Base-by-base conservation (phyloP, 2,888 invertebrate genomes). In the Mylabris sibirica region DNA sequence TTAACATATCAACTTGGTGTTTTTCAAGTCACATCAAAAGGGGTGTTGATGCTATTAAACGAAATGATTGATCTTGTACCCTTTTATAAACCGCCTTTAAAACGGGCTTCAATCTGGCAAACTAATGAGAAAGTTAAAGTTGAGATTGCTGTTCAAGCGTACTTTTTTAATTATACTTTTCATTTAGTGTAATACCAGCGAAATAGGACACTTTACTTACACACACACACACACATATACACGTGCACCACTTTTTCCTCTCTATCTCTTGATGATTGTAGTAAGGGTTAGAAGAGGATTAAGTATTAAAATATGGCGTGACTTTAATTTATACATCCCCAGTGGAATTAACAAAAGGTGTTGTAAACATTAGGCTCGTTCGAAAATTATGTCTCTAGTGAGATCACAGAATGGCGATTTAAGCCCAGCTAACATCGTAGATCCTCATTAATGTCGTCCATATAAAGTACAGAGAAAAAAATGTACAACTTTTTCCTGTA, bases 71-170 rank as follows among this genome's bases (percentile, higher is more conserved):
- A 63, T 63, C 63, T 41, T 34, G 6, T 4, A 17, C 8, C 17
- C 30, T 14, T 30, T 30, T 63, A 44, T 24, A 41, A 63, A 49
- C 44, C 67, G 64, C 61, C 68, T 69, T 72, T 69, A 69, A 69
- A 68, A 72, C 30, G 0, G 69, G 66, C 41, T 41, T 34, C 9
- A n/a, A 34, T 34, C 17, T 44, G 49, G 63, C 20, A 49, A 63
- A 63, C 63, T 63, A 63, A 63, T 63, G 63, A 63, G 63, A 20
- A 24, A 17, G n/a, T 63, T 30, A 35, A 63, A 30, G 49, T 41
- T 24, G 20, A 30, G 44, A 63, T 44, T 38, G 24, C n/a, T 44
- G 17, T 41, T 49, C 49, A 22, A 63, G 63, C 63, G 63, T 44
- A 49, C 63, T 44, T 44, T 63, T 63, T 63, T 63, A 63, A 63